Conservation (phyloP, 2,797 vertebrate species). For the Sorex maritimensis region DNA sequence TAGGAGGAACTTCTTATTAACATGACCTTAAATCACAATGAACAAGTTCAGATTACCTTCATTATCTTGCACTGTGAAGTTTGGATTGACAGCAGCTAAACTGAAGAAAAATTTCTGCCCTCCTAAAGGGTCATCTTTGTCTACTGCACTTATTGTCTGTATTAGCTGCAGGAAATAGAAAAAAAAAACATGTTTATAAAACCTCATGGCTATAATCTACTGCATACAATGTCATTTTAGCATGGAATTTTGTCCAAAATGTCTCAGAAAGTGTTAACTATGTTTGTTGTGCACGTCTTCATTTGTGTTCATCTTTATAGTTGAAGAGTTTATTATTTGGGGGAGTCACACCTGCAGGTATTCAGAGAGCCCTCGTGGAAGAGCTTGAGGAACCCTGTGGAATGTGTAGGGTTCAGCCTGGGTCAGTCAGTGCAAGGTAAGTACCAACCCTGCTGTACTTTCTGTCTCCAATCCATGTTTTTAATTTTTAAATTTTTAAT, state of each 20-base stretch:
- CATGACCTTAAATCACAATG: not conserved
- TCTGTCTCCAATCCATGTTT: not conserved
- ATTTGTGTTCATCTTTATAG: not conserved
- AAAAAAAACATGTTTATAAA: conserved; percentile 57
- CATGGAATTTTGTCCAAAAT: not conserved
- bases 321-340: not conserved
- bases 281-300: not conserved
- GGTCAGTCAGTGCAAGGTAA: too few species aligned
- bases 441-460: too few species aligned
- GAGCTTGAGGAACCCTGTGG: too few species aligned
- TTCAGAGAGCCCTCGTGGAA: too few species aligned
- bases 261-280: not conserved
- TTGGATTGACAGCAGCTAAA: conserved; percentile 96
- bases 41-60: conserved; percentile 93
- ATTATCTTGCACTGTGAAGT: conserved; percentile 98
- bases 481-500: not conserved
- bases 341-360: not conserved
- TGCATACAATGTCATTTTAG: conserved; percentile 4
- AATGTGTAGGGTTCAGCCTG: too few species aligned
- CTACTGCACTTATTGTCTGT: conserved; percentile 98
- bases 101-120: conserved; percentile 99
- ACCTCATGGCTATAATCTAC: not conserved
- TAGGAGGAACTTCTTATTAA: not conserved
- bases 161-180: conserved; percentile 93
- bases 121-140: conserved; percentile 97